These are phyloP conservation scores for Odontesthes bonariensis DNA, from an alignment of 2,113 vertebrate genomes.

Conservation along the genomic window DNA sequence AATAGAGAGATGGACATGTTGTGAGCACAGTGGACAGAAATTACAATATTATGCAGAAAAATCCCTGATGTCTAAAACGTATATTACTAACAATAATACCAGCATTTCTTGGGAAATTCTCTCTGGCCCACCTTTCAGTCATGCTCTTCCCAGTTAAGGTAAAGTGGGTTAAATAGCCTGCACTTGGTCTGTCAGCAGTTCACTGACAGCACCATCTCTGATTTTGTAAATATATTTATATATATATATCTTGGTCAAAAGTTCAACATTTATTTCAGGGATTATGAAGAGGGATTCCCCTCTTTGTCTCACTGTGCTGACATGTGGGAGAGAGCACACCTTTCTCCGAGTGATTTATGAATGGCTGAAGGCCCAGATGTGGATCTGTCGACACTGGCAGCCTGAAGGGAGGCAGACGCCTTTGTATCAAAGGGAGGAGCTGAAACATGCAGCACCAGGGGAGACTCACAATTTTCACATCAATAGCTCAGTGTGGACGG, in stretches of 20 bases:
- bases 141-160: slow-evolving; percentile 6
- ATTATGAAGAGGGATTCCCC: slow-evolving; percentile 64
- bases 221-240: neutral
- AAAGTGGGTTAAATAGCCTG: slow-evolving; percentile 48
- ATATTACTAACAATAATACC: too few species aligned
- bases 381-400: slow-evolving; percentile 74
- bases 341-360: slow-evolving; percentile 80
- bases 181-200: slow-evolving; percentile 64
- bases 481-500: slow-evolving; percentile 69
- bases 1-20: too few species aligned
- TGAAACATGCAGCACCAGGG: slow-evolving; percentile 65
- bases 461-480: slow-evolving; percentile 75
- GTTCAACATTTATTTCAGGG: slow-evolving; percentile 55
- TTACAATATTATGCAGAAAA: too few species aligned
- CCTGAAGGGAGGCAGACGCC: slow-evolving; percentile 76
- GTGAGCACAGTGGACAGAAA: too few species aligned
- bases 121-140: neutral
- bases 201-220: slow-evolving; percentile 32
- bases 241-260: slow-evolving; percentile 36
- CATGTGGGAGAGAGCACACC: slow-evolving; percentile 75
- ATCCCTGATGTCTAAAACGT: too few species aligned
- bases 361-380: slow-evolving; percentile 79
- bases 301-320: slow-evolving; percentile 61
- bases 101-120: too few species aligned
- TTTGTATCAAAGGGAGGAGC: slow-evolving; percentile 76